Evolutionary conservation across 2,888 invertebrate species (phyloP), one percentile per base, ranked within the genome.

Genomic region (Mesorhabditis sp.): DNA sequence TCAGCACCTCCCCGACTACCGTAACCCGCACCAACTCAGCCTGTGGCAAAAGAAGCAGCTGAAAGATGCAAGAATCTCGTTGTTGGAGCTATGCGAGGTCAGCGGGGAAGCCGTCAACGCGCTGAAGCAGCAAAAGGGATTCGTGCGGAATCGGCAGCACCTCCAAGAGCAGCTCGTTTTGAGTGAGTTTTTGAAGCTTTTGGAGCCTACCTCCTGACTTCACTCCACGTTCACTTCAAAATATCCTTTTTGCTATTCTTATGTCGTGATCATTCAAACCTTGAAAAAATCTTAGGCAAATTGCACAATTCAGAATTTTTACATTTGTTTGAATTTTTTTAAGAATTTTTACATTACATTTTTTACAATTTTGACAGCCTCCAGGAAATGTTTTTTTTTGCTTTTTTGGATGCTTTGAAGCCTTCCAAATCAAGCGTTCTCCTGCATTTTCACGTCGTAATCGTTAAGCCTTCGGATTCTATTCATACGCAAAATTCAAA

Each of bases 51-150:
- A 50, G 58, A 10, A n/a, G 7, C n/a, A 13, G 58, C n/a, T 50
- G 58, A 50, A 50, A n/a, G 58, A 50, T 50, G 58, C 58, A 13
- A 50, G n/a, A 50, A 50, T 50, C 58, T 50, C 58, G 7, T n/a
- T 50, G n/a, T n/a, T 50, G n/a, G 58, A 50, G n/a, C 58, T 50
- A 1, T 50, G 58, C 58, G 58, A 50, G 58, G 58, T 50, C 10
- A 50, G 58, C 58, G 58, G 58, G 10, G 58, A 50, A 10, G 58
- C n/a, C 10, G 58, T 50, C 10, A 50, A 50, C n/a, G 58, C 10
- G 10, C 58, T 50, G n/a, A 50, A 50, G n/a, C 58, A 50, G n/a
- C 58, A 50, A 50, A 50, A 50, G n/a, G 58, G 58, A 50, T 50
- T 50, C 58, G 58, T 50, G n/a, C 7, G n/a, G 2, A 50, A 50